These are phyloP conservation scores for Ramphastos sulfuratus DNA, from an alignment of 2,113 vertebrate genomes.

Conservation along the genomic window DNA sequence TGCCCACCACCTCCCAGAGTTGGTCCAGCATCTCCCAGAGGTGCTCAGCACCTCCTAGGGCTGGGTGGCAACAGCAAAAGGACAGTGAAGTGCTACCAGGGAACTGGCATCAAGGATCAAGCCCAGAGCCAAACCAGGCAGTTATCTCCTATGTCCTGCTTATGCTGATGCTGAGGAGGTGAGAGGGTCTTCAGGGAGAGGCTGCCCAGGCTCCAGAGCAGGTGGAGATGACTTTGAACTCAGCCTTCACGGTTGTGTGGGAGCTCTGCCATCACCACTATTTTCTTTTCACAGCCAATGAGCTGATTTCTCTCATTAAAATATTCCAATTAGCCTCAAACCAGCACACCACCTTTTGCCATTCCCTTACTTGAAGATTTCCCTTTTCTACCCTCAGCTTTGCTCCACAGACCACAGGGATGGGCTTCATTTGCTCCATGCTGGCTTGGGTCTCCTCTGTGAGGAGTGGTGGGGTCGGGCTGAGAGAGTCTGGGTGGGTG, in stretches of 20 bases:
- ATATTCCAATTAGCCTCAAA: too few relatives aligned
- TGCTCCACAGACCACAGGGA: neutral
- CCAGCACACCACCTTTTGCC: neutral
- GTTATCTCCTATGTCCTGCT: neutral
- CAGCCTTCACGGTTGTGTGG: neutral
- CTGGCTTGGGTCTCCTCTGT: neutral
- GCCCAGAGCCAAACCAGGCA: neutral
- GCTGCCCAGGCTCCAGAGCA: neutral
- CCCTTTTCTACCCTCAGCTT: neutral
- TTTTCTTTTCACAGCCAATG: too few relatives aligned
- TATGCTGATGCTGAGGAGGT: fast-evolving
- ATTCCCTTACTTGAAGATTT: neutral
- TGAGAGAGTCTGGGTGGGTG: neutral
- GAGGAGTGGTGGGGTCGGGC: neutral
- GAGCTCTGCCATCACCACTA: too few relatives aligned
- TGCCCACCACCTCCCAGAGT: too few relatives aligned
- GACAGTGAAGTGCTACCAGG: neutral
- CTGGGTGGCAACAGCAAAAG: neutral
- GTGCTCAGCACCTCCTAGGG: neutral
- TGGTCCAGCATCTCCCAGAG: neutral
- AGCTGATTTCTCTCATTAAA: too few relatives aligned
- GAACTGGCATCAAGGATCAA: neutral
- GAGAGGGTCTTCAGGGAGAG: neutral
- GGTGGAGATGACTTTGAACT: neutral
- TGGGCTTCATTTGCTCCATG: neutral